These are phyloP conservation scores for Cercocebus atys DNA, from an alignment of 2,113 vertebrate species.

Conservation along the genomic window DNA sequence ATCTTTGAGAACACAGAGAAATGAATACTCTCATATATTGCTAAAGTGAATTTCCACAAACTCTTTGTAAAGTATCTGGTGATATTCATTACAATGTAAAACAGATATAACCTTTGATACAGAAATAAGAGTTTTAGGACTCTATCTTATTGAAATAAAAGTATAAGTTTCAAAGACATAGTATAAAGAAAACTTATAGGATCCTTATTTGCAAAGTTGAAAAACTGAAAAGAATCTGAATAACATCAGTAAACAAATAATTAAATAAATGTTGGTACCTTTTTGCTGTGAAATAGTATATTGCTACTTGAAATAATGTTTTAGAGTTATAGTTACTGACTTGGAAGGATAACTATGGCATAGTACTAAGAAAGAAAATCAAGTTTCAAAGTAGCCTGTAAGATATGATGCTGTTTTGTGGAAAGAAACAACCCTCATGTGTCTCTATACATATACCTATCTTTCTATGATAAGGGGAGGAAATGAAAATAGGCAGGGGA, in stretches of 20 bases:
- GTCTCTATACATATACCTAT: not conserved
- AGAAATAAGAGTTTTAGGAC: not conserved
- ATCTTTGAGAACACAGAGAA: not conserved
- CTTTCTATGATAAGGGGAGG: not conserved
- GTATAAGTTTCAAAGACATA: not conserved
- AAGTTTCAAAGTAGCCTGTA: slow-evolving; percentile 15
- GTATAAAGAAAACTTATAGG: not conserved
- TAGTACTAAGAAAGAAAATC: slow-evolving; percentile 36
- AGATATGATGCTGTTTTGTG: not conserved
- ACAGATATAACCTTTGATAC: not conserved
- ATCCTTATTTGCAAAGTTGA: not conserved
- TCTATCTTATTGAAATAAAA: not conserved
- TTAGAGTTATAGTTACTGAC: not conserved
- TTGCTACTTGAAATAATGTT: slow-evolving; percentile 9
- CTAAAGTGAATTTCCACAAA: not conserved
- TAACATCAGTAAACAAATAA: not conserved
- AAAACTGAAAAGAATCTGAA: not conserved
- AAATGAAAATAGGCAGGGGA: not conserved
- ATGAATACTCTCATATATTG: not conserved
- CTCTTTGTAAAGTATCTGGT: not conserved
- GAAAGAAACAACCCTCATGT: not conserved
- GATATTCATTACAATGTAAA: not conserved
- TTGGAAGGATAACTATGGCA: not conserved
- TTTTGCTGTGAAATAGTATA: not conserved
- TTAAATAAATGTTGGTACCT: not conserved